Evolutionary conservation across 2,888 invertebrate genomes (phyloP), one percentile per base, ranked within the genome.

Genomic region (Venusia cambrica): DNA sequence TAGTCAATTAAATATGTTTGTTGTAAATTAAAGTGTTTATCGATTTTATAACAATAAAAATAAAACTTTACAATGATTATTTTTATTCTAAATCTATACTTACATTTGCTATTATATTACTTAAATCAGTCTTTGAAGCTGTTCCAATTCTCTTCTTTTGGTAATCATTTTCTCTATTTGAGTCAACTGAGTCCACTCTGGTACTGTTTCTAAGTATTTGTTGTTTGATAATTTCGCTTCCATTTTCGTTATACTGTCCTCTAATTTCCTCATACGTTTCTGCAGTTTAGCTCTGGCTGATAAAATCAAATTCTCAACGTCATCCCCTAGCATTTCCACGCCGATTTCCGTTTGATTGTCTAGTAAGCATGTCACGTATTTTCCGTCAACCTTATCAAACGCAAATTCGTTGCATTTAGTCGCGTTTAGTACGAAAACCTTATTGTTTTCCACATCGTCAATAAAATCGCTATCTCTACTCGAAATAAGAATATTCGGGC

Each of bases 111-210:
- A 45, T 43, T 48, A 31, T 15, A 14, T 14, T 19, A 38, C 24
- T 33, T 24, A 60, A 34, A 73, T 63, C 61, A 81, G 65, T 65
- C 70, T 80, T 62, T 73, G 63, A 15, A 85, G 54, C 25, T 63
- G 60, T 26, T 67, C 55, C 2, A 87, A 51, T 55, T 84, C 78
- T 33, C 65, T 63, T 39, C 57, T 69, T 41, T 74, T 84, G 1
- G 45, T 33, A 1, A 48, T 4, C 17, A 80, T 38, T 21, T 64
- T 76, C 38, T 80, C 72, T 40, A 55, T 72, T 11, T 84, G 83
- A 14, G 45, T 18, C 2, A 43, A 24, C 40, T 68, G 69, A 0
- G 48, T 54, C 51, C 53, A 62, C 45, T 75, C 67, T 0, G 78
- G 56, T 0, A 60, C 63, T 1, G 49, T 49, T 2, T 49, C 51